A percentile compares a stretch with the other conserved stretches of the same genome.
Evolutionary conservation across 2,888 invertebrate species (phyloP).

Genomic region (Thera britannica): DNA sequence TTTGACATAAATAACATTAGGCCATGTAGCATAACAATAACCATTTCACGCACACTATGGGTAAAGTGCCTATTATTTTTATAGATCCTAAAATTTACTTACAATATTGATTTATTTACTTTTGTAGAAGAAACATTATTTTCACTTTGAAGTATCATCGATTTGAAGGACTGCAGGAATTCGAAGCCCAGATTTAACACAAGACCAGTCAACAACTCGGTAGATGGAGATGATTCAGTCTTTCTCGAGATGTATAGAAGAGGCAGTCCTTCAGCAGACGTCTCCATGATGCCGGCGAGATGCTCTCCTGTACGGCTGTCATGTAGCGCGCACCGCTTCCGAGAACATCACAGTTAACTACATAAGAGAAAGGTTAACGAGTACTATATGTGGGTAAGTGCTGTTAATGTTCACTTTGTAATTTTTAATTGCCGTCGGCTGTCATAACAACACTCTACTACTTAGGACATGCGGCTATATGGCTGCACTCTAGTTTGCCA

Average conservation of each 20-base stretch:
- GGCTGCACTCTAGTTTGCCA: neutral
- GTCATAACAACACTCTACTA: neutral
- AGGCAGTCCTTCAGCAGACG: too few relatives aligned
- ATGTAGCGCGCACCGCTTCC: neutral
- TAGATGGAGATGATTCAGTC: too few relatives aligned
- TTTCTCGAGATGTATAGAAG: too few relatives aligned
- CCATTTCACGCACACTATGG: neutral
- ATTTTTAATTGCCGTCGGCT: neutral
- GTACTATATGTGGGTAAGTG: constrained; percentile 2
- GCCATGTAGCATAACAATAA: neutral
- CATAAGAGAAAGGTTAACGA: constrained; percentile 28
- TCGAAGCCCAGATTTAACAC: too few relatives aligned
- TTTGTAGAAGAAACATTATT: too few relatives aligned
- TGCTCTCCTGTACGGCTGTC: neutral
- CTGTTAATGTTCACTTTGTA: constrained; percentile 12
- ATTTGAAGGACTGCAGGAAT: too few relatives aligned
- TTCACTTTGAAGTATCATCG: too few relatives aligned
- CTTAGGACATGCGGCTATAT: neutral
- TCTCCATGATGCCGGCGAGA: neutral
- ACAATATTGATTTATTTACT: too few relatives aligned
- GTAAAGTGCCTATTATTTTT: too few relatives aligned
- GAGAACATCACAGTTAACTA: neutral
- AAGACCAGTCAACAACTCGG: too few relatives aligned
- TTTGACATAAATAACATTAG: neutral
- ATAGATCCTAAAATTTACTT: too few relatives aligned